Evolutionary conservation across 2,888 invertebrate genomes (phyloP).

Genomic region (Merodon equestris): DNA sequence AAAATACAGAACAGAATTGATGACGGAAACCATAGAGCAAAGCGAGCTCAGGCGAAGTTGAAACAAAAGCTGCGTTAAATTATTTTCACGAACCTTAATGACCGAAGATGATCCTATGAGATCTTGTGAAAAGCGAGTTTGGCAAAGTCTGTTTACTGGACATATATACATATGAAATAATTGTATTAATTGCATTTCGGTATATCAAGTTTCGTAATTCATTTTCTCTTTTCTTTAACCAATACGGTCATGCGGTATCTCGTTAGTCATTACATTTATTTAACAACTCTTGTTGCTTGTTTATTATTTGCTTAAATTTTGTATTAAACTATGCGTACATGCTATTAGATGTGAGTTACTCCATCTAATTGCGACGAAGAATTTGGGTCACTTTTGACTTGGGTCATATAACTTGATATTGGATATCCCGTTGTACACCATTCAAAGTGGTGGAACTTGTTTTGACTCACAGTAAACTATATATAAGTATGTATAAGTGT

Average conservation of each 20-base stretch:
- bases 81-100: constrained; percentile 62
- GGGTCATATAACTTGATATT: constrained; percentile 64
- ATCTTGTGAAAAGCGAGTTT: constrained; percentile 40
- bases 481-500: too few species aligned
- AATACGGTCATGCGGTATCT: too few species aligned
- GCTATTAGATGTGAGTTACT: constrained; percentile 22
- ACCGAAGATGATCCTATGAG: constrained; percentile 66
- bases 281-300: constrained; percentile 31
- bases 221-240: constrained; percentile 42
- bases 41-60: neutral
- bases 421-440: constrained; percentile 32
- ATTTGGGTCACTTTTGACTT: constrained; percentile 61
- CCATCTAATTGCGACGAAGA: constrained; percentile 27
- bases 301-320: constrained; percentile 43
- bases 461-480: constrained; percentile 11
- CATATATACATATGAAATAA: constrained; percentile 65
- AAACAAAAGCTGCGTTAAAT: constrained; percentile 47
- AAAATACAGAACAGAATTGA: constrained; percentile 24
- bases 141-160: constrained; percentile 40
- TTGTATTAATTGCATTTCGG: constrained; percentile 67
- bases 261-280: constrained; percentile 59
- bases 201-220: constrained; percentile 65
- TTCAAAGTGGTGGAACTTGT: constrained; percentile 53
- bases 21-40: constrained; percentile 50
- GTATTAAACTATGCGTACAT: constrained; percentile 30